A percentile compares a stretch with the other conserved stretches of the same genome.
Conservation (phyloP, 2,888 invertebrate genomes). For the Aspidiotus destructor region DNA sequence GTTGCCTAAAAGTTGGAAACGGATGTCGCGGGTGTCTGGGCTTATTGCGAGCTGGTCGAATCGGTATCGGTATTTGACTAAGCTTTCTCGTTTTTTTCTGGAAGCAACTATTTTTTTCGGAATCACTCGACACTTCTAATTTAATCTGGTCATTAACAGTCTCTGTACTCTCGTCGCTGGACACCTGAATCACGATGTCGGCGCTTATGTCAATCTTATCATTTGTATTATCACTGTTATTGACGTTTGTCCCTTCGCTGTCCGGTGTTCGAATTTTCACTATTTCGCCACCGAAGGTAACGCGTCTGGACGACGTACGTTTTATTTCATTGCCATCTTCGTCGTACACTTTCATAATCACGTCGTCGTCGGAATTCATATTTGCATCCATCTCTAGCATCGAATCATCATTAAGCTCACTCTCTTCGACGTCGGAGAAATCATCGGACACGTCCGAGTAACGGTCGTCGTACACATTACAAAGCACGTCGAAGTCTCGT, state of each 20-base stretch:
- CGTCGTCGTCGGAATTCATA: constrained; percentile 24
- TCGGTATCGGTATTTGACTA: constrained; percentile 39
- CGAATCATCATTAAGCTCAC: constrained; percentile 37
- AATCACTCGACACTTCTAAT: background rate
- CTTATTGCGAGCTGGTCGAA: constrained; percentile 38
- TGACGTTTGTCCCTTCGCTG: constrained; percentile 41
- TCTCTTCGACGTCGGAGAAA: constrained; percentile 50
- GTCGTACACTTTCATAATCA: constrained; percentile 29
- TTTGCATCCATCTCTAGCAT: background rate
- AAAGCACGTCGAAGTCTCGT: constrained; percentile 51
- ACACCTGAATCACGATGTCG: constrained; percentile 22
- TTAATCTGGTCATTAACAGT: background rate
- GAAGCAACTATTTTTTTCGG: background rate
- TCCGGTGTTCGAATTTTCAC: constrained; percentile 78
- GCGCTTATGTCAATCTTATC: constrained; percentile 43
- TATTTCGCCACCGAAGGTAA: constrained; percentile 77
- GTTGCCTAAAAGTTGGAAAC: constrained; percentile 10
- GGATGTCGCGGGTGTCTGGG: constrained; percentile 40
- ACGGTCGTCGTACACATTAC: constrained; percentile 48
- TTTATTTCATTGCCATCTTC: constrained; percentile 35
- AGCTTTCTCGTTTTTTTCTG: constrained; percentile 19
- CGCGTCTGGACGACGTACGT: constrained; percentile 54
- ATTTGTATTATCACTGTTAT: constrained; percentile 39
- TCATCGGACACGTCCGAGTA: constrained; percentile 36
- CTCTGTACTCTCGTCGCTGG: constrained; percentile 38